These are phyloP conservation scores for Okamejei kenojei DNA, from an alignment of 2,797 vertebrate genomes.

Conservation along the genomic window DNA sequence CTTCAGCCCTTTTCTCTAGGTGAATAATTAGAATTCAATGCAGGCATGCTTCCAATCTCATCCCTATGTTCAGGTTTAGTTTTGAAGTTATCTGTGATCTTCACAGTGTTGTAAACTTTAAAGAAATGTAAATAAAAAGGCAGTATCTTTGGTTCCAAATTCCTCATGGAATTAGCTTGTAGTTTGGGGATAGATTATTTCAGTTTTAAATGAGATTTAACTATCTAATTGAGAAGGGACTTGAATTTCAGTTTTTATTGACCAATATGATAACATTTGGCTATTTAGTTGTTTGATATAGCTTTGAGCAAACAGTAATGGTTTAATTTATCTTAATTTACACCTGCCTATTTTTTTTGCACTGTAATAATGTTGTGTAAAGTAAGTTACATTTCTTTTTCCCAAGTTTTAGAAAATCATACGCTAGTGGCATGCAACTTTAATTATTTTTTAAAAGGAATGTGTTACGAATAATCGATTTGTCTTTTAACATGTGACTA, in stretches of 20 bases:
- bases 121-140: neutral
- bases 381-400: neutral
- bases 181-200: neutral
- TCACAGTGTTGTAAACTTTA: neutral
- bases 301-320: neutral
- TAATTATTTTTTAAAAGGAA: neutral
- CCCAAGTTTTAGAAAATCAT: neutral
- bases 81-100: neutral
- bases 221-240: neutral
- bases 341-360: neutral
- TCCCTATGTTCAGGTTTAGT: neutral
- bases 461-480: neutral
- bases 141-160: neutral
- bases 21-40: neutral
- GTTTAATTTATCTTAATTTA: neutral
- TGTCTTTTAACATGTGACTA: neutral
- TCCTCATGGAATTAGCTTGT: neutral
- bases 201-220: neutral
- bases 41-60: neutral
- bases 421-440: neutral
- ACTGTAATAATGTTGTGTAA: neutral
- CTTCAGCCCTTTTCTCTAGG: neutral
- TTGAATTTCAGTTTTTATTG: conserved; percentile 2
- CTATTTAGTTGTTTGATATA: neutral
- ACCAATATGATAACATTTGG: too few relatives aligned